Evolutionary conservation across 2,888 invertebrate genomes (phyloP), one percentile per base, ranked within the genome.

Genomic region (Diloba caeruleocephala): DNA sequence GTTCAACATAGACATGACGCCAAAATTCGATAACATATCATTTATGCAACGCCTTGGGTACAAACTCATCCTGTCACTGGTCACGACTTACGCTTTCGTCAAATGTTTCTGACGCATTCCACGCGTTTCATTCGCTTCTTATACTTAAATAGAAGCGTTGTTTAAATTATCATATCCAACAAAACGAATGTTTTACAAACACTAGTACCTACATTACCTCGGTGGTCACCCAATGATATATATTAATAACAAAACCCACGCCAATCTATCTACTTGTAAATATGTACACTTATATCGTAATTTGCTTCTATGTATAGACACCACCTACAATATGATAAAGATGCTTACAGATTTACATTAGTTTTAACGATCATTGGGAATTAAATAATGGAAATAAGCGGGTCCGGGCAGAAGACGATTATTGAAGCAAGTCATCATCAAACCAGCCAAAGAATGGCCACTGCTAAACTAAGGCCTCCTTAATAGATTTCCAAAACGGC

Each of bases 291-390:
- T 53, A 41, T 41, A 42, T 45, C 29, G 45, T 21, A 54, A 57
- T 51, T 51, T 45, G 29, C 31, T 55, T 43, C 48, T 49, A 43
- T 46, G 36, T 61, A 52, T 31, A 60, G 38, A 37, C 19, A 14
- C 39, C 36, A 52, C 26, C 34, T 25, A 59, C 36, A 37, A 58
- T 21, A 33, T 29, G 9, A 17, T 43, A 45, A 48, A 48, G 28
- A 32, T 25, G 42, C 28, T 21, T 29, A 28, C 7, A 50, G 14
- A 62, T 28, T 37, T 7, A 6, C 33, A 13, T 28, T 28, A 23
- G 10, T 33, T 29, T 28, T 12, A 25, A 26, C 28, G 21, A 51
- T 23, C 25, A 23, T 48, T 49, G 36, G 6, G 14, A 34, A 49
- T 43, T 48, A 39, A 36, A 44, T 19, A 6, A 19, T 48, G 39